A percentile compares a stretch with the other conserved stretches of the same genome.
phyloP scores from a whole-genome alignment of 30 jellyfish, hydroid and myxozoan species.

The Pseudorhiza aurosa region DNA sequence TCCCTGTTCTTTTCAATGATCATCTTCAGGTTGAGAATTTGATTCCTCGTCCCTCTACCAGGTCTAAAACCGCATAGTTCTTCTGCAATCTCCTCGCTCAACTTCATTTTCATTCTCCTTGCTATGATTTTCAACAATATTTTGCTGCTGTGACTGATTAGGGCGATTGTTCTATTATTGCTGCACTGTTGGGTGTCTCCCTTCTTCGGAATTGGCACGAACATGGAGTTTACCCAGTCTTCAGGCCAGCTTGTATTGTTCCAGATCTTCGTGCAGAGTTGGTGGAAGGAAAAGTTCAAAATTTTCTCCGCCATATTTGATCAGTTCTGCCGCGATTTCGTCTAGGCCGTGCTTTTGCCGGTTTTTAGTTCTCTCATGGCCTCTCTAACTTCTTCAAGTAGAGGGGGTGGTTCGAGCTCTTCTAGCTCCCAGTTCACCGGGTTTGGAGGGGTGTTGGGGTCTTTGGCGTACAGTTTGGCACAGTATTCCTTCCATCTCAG shows the following conservation, averaged over 20 bases:
- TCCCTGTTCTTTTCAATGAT: conserved; percentile 36
- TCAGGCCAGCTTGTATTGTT: conserved; percentile 16
- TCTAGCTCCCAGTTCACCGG: not conserved
- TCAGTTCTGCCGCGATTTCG: conserved; percentile 27
- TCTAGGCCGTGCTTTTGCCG: conserved; percentile 44
- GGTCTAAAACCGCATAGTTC: conserved; percentile 39
- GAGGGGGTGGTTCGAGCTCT: conserved; percentile 33
- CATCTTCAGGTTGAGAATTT: conserved; percentile 28
- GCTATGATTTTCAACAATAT: conserved; percentile 29
- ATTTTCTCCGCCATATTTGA: conserved; percentile 22
- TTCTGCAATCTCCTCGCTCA: conserved; percentile 16
- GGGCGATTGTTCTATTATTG: conserved; percentile 39
- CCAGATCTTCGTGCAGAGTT: conserved; percentile 42
- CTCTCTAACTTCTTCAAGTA: conserved; percentile 13
- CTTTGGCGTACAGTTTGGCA: not conserved
- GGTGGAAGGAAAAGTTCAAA: not conserved
- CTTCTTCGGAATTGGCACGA: conserved; percentile 48
- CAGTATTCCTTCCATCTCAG: conserved; percentile 32
- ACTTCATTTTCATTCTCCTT: not conserved
- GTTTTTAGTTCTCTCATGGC: conserved; percentile 41
- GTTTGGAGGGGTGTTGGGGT: not conserved
- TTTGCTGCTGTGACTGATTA: conserved; percentile 51
- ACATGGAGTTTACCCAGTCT: conserved; percentile 37
- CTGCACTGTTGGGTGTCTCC: conserved; percentile 32
- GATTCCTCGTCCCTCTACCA: conserved; percentile 46